Base-by-base conservation (phyloP, 2,113 vertebrate genomes). In the Excalfactoria chinensis region DNA sequence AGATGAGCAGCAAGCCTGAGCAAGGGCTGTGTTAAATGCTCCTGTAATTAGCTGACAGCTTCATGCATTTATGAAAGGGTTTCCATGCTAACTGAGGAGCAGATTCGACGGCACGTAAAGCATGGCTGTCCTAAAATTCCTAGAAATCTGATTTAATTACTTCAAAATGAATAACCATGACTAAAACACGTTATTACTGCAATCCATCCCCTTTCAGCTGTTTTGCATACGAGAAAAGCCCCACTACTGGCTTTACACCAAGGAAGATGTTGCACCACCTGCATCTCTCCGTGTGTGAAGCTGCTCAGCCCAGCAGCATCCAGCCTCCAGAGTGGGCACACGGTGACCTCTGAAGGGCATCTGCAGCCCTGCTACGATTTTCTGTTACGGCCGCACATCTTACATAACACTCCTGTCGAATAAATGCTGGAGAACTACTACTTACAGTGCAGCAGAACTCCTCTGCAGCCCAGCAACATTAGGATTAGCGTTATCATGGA, bases 71-170 rank as follows among this genome's bases (percentile, higher is more conserved):
- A 58, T 19, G 60, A 32, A 83, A 76, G 20, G 22, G 44, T 72
- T 82, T 72, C 74, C 75, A 1, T 49, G 66, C 63, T 58, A 75
- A 53, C 62, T 63, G 23, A 16, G 70, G 63, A 93, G 75, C 74
- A 93, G 78, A 89, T 73, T 73, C 87, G 85, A 37, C 30, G 75
- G 37, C 51, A 91, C 10, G 6, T 55, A 67, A 91, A 77, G n/a
- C 49, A 77, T 51, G 46, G 88, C 68, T 80, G 75, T 46, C 90
- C 75, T 87, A 20, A 62, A 93, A 87, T 66, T 79, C 62, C 43
- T 11, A 80, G 37, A 59, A 46, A 83, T 79, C 75, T 53, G 71
- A 91, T 85, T 93, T 95, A 79, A 95, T 93, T 88, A 83, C 43
- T 58, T 73, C 60, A 53, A 1, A 55, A 92, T 87, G 94, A 89